Evolutionary conservation across 1,140 invertebrate species (phyloP), one percentile per base, ranked within the genome.

Genomic region (Lepidurus packardi): DNA sequence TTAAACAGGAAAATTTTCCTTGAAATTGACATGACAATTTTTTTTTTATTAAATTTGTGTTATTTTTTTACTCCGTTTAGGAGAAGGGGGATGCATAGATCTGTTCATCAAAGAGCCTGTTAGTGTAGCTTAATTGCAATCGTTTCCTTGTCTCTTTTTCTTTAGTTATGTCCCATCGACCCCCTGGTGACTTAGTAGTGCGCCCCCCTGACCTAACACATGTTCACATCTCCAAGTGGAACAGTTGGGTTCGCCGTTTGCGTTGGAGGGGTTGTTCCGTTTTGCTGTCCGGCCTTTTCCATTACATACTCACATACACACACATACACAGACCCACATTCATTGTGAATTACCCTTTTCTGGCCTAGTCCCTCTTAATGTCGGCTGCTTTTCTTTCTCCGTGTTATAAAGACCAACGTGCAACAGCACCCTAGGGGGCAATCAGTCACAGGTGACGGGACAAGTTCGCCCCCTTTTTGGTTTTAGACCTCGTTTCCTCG

Each of bases 371-470:
- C 53, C 53, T 65, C 53, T 65, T 65, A n/a, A n/a, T 21, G 16
- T 65, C 53, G 16, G 53, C 53, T 65, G 53, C 53, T 16, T 65
- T 65, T 65, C 16, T 21, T 65, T 65, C 21, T 65, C 53, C 10
- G 53, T 13, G 13, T 65, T 65, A 65, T 65, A 65, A 65, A 65
- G 53, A 65, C 53, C 53, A 65, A 65, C 53, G 53, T 65, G 53
- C 53, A 65, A 65, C 16, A 65, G 13, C 53, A 65, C 53, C 53
- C 53, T 65, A 16, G 53, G 53, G 53, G 53, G 53, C 53, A 65
- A 65, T 65, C 53, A 65, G 53, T 65, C 53, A 65, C 53, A 65
- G 53, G 53, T 65, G 53, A 65, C 53, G 53, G 53, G 53, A 65
- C 53, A 65, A 65, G 53, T 65, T 65, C 53, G 53, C 16, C 53